A percentile compares a stretch with the other conserved stretches of the same genome.
phyloP scores from a whole-genome alignment of 2,888 invertebrate species.

The Trichopria drosophilae region DNA sequence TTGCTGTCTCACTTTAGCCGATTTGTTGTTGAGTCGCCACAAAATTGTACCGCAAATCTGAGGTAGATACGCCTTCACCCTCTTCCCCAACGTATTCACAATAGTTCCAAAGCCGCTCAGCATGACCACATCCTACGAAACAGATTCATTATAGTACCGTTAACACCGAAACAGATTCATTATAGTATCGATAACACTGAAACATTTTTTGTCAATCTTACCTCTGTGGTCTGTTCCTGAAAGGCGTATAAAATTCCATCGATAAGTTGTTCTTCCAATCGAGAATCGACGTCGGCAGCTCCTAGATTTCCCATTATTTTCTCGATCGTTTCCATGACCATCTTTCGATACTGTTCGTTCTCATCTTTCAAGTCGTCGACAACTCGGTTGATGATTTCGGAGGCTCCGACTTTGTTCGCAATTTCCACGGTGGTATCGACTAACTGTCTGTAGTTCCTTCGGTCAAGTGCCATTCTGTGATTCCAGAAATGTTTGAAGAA shows the following conservation, averaged over 20 bases:
- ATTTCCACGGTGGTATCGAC: conserved; percentile 99
- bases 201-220: too few species aligned
- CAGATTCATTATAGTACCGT: too few species aligned
- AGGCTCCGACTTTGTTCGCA: conserved; percentile 99
- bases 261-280: conserved; percentile 97
- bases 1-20: conserved; percentile 98
- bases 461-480: conserved; percentile 98
- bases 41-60: conserved; percentile 99
- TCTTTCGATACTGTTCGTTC: conserved; percentile 98
- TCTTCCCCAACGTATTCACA: conserved; percentile 94
- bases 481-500: conserved; percentile 99
- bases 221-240: conserved; percentile 99
- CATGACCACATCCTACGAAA: conserved; percentile 91
- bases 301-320: conserved; percentile 98
- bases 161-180: too few species aligned
- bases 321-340: conserved; percentile 99
- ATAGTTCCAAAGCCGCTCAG: conserved; percentile 99
- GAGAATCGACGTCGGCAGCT: conserved; percentile 96
- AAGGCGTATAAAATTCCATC: conserved; percentile 99
- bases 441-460: conserved; percentile 92
- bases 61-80: conserved; percentile 97
- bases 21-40: conserved; percentile 99
- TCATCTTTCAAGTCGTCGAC: conserved; percentile 99
- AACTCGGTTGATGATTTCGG: conserved; percentile 97
- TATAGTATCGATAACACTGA: too few species aligned